A percentile compares a stretch with the other conserved stretches of the same genome.
Conservation (phyloP, 2,113 vertebrate species). For the Cinclus cinclus region DNA sequence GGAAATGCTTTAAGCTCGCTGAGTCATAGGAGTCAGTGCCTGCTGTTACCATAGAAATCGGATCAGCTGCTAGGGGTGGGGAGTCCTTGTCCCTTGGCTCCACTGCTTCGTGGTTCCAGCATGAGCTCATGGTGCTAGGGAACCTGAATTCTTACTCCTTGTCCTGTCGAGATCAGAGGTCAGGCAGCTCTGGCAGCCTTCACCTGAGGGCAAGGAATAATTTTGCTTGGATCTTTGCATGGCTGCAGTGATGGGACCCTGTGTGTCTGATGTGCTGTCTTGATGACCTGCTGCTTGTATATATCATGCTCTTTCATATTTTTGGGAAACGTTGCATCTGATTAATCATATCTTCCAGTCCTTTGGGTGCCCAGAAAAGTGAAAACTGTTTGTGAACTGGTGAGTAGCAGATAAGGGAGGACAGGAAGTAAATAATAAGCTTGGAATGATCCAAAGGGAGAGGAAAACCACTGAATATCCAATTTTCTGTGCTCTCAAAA, state of each 20-base stretch:
- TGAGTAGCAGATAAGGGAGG: not conserved
- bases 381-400: not conserved
- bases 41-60: constrained; percentile 55
- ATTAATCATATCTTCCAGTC: not conserved
- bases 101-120: not conserved
- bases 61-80: constrained; percentile 50
- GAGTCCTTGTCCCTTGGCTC: constrained; percentile 40
- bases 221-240: not conserved
- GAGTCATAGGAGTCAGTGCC: constrained; percentile 8
- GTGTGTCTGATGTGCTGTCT: not conserved
- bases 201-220: not conserved
- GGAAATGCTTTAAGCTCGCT: constrained; percentile 10
- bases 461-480: not conserved
- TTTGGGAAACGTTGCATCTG: not conserved
- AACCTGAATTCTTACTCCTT: not conserved
- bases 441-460: not conserved
- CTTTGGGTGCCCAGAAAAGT: not conserved
- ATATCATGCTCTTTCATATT: not conserved
- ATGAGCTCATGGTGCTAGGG: not conserved
- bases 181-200: not conserved
- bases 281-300: constrained; percentile 2
- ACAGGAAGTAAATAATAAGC: not conserved
- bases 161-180: not conserved
- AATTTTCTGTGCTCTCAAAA: not conserved
- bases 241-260: not conserved